Conservation (phyloP, 2,797 vertebrate genomes). For the Amblyopsis hoosieri region DNA sequence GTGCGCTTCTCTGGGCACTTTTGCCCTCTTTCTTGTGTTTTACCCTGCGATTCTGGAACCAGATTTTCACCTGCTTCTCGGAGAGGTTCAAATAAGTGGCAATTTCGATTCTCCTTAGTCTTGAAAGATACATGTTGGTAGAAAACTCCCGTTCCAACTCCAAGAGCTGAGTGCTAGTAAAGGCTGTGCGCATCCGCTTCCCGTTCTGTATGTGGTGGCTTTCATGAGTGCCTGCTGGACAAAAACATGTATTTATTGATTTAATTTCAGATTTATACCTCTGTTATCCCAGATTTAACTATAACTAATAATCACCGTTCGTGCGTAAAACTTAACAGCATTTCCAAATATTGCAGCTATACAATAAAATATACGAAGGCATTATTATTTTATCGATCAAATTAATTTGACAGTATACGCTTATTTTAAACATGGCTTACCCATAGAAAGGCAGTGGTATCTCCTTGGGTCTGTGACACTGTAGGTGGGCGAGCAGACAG, state of each 20-base stretch:
- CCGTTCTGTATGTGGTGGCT: conserved; percentile 89
- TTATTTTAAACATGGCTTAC: conserved; percentile 75
- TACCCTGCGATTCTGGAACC: conserved; percentile 97
- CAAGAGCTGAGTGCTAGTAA: conserved; percentile 97
- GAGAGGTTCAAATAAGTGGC: conserved; percentile 96
- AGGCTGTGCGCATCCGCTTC: conserved; percentile 97
- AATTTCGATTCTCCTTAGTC: conserved; percentile 94
- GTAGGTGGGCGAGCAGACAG: conserved; percentile 84
- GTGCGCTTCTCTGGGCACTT: conserved; percentile 86
- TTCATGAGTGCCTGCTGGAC: conserved; percentile 82
- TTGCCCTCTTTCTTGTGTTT: conserved; percentile 99
- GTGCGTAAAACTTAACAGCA: too few relatives aligned
- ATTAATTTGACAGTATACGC: not conserved
- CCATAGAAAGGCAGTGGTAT: conserved; percentile 94
- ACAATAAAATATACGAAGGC: not conserved
- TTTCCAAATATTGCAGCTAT: not conserved
- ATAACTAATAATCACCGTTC: too few relatives aligned
- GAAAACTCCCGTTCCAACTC: conserved; percentile 97
- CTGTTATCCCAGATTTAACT: too few relatives aligned
- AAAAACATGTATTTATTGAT: too few relatives aligned
- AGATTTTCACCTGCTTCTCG: conserved; percentile 98
- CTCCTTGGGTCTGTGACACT: conserved; percentile 93
- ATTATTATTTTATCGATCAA: not conserved
- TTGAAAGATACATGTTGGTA: conserved; percentile 97
- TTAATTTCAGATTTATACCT: too few relatives aligned